Percentiles rank a stretch among this genome's conserved stretches.
Conservation (phyloP, 2,797 vertebrate genomes). For the Enteromius paludinosus region DNA sequence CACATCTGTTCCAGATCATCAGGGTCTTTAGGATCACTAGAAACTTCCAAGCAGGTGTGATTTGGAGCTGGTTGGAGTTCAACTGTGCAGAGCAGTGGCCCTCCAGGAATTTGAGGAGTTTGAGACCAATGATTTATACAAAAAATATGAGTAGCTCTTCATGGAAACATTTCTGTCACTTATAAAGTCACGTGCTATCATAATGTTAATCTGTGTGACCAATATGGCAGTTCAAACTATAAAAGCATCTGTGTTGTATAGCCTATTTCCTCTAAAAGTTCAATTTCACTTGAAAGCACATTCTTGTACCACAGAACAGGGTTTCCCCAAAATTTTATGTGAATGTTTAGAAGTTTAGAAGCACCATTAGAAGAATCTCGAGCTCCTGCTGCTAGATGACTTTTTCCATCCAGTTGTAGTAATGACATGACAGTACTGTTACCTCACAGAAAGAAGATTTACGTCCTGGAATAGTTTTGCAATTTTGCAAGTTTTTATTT, state of each 20-base stretch:
- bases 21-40: no score
- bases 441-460: no score
- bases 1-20: no score
- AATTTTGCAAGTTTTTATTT: background rate
- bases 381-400: background rate
- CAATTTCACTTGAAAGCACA: background rate
- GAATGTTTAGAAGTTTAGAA: background rate
- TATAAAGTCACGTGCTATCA: background rate
- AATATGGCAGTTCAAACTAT: background rate
- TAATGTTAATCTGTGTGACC: no score
- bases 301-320: background rate
- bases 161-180: background rate
- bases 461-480: background rate
- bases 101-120: no score
- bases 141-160: background rate
- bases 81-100: no score
- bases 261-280: background rate
- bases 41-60: no score
- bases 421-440: background rate
- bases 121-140: background rate
- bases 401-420: background rate
- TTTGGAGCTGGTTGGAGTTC: no score
- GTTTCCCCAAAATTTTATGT: background rate
- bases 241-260: background rate
- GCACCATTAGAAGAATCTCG: background rate